A percentile compares a stretch with the other conserved stretches of the same genome.
Conservation (phyloP, 92 coral and sea anemone genomes). For the Ricordea florida region DNA sequence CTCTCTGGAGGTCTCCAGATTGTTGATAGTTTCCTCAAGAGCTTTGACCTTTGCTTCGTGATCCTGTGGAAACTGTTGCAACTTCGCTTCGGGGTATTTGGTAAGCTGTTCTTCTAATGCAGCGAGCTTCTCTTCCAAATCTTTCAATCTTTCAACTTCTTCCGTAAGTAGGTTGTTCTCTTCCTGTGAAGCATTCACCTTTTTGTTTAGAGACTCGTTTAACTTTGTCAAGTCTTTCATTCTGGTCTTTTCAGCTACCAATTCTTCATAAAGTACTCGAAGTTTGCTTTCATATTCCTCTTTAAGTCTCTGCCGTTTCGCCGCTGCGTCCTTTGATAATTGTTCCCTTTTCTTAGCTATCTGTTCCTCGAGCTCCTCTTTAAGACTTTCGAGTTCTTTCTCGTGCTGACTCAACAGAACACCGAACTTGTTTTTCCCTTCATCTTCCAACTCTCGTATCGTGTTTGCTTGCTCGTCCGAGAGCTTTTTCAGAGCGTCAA, state of each 20-base stretch:
- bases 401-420: constrained; percentile 88
- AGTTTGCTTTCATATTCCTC: constrained; percentile 88
- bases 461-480: constrained; percentile 51
- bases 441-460: constrained; percentile 77
- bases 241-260: constrained; percentile 74
- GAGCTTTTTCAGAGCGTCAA: constrained; percentile 46
- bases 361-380: constrained; percentile 89
- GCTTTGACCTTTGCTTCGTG: constrained; percentile 33
- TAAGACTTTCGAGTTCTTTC: constrained; percentile 76
- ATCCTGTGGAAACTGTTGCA: constrained; percentile 31
- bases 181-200: constrained; percentile 62
- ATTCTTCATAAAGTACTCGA: constrained; percentile 79
- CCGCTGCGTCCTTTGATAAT: constrained; percentile 82
- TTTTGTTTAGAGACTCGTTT: constrained; percentile 65
- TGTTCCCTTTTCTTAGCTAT: constrained; percentile 85
- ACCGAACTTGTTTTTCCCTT: constrained; percentile 80
- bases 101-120: constrained; percentile 48
- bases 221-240: constrained; percentile 62
- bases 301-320: constrained; percentile 77
- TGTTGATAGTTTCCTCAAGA: constrained; percentile 55
- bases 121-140: constrained; percentile 57
- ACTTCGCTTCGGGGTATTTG: constrained; percentile 26
- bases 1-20: constrained; percentile 1
- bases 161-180: constrained; percentile 51
- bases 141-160: constrained; percentile 59